These are phyloP conservation scores for Ectemnius lituratus DNA, from an alignment of 2,888 invertebrate species.

Conservation along the genomic window DNA sequence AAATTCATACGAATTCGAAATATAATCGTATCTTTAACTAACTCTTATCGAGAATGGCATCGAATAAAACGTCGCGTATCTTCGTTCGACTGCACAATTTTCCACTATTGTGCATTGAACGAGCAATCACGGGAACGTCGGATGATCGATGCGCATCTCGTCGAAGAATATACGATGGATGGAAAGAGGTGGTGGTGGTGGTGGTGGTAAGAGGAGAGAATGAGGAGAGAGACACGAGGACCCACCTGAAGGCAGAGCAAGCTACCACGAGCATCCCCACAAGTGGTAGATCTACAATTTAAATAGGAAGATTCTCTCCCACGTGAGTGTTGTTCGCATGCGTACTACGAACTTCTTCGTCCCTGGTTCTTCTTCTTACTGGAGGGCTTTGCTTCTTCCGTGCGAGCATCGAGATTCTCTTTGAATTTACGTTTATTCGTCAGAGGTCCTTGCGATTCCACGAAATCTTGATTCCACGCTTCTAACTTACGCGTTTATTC, in stretches of 20 bases:
- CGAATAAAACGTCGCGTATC: too few species aligned
- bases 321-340: constrained; percentile 28
- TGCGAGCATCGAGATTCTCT: constrained; percentile 15
- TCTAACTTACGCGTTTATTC: constrained; percentile 38
- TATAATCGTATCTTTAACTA: too few species aligned
- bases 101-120: too few species aligned
- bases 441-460: constrained; percentile 18
- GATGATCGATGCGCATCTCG: too few species aligned
- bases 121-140: too few species aligned
- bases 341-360: constrained; percentile 20
- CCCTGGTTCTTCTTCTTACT: not conserved
- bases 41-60: too few species aligned
- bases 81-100: too few species aligned
- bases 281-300: constrained; percentile 52
- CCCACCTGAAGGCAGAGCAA: constrained; percentile 33
- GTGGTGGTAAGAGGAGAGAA: constrained; percentile 7
- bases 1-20: too few species aligned
- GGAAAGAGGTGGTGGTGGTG: too few species aligned
- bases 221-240: constrained; percentile 35
- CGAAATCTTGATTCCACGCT: constrained; percentile 26
- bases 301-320: constrained; percentile 50
- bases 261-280: constrained; percentile 8
- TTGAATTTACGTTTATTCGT: constrained; percentile 51
- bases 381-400: not conserved
- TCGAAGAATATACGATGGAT: too few species aligned